phyloP scores from a whole-genome alignment of 2,888 invertebrate species.

The Xestia ashworthii region DNA sequence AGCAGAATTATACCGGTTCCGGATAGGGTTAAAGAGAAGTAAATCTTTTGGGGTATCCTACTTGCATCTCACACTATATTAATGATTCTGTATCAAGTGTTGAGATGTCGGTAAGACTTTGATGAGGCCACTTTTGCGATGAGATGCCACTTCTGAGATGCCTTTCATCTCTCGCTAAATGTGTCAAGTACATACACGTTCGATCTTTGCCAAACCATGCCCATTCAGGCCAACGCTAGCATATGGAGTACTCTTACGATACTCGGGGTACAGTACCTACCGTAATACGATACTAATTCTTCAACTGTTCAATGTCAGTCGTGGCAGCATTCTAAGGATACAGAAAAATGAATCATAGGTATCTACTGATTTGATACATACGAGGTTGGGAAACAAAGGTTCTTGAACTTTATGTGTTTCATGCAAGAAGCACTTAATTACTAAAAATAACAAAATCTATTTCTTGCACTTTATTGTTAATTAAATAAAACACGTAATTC shows the following conservation, averaged over 20 bases:
- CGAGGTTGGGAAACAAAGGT: background rate
- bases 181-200: background rate
- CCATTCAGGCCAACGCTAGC: background rate
- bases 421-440: background rate
- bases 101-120: too few species aligned
- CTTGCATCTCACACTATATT: background rate
- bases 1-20: background rate
- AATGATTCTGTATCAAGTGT: too few species aligned
- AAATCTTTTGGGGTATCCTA: background rate
- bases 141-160: background rate
- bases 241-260: background rate
- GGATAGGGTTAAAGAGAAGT: background rate
- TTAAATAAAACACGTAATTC: conserved; percentile 36
- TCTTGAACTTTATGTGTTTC: background rate
- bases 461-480: conserved; percentile 48
- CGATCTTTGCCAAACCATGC: background rate
- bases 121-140: background rate
- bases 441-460: conserved; percentile 15
- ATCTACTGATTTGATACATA: background rate
- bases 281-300: background rate
- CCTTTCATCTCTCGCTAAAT: background rate
- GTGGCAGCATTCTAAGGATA: background rate
- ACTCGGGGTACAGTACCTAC: background rate
- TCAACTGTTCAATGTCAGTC: background rate
- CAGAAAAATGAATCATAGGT: background rate